Evolutionary conservation across 1,140 invertebrate species (phyloP), one percentile per base, ranked within the genome.

Genomic region (Drosophila sechellia): DNA sequence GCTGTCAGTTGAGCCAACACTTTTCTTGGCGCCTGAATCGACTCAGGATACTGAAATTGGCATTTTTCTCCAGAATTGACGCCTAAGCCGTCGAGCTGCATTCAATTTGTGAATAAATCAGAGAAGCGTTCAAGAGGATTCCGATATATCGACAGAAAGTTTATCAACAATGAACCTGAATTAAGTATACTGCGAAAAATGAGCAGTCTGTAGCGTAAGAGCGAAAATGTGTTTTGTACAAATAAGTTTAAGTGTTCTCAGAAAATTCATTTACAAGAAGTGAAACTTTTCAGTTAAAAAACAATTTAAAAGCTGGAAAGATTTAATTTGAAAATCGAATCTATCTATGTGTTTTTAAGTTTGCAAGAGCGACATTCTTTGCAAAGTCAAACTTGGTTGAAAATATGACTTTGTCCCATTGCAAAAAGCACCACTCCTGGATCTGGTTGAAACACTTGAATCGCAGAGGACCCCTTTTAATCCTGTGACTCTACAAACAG

Each of bases 1-100:
- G 81, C 81, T 85, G 77, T 81, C 81, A 74, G 66, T 64, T 75
- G 74, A 85, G 46, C 39, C 37, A 66, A 74, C 46, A 81, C 56
- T 72, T 76, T 64, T 71, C 42, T 52, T 54, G 70, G 55, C 68
- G 37, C 17, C n/a, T 12, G 48, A 68, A 45, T 53, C 48, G 71
- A 57, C 40, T 59, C 76, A 43, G 56, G 57, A 56, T 54, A 57
- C 50, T 65, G 78, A 55, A 59, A 39, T 48, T 81, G 66, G 79
- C 60, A 75, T 60, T 55, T 53, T 75, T 54, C 70, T 58, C 56
- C 55, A 45, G 61, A 80, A 84, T 63, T 68, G 64, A 31, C 37
- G 59, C 59, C 54, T 63, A 59, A 70, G 20, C 64, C 46, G 43
- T 60, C 76, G 52, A 58, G 37, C 40, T 63, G 79, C 66, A 73